Evolutionary conservation across 2,113 vertebrate genomes (phyloP), one percentile per base, ranked within the genome.

Genomic region (Miniopterus natalensis): DNA sequence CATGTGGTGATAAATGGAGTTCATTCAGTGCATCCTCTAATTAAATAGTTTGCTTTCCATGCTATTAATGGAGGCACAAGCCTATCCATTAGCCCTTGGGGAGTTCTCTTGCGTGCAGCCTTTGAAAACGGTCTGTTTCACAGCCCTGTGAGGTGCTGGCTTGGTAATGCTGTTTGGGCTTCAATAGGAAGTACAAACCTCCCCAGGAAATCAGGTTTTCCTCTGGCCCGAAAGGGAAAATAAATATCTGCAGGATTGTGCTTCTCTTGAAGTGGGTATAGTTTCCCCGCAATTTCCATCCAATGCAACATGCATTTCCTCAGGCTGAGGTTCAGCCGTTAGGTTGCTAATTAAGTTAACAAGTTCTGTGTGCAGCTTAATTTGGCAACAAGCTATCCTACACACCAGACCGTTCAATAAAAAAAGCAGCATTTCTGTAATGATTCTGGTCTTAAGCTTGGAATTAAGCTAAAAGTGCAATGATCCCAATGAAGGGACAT

Each of bases 311-410:
- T 36, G 6, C 12, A 11, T 92, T 96, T 96, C 89, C 27, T 96
- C 88, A 94, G 91, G 53, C 80, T 81, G 89, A 21, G 81, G 17
- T 95, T 98, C 88, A 94, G 66, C 92, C 65, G 85, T 98, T 97
- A 92, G 84, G 42, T 95, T 97, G 59, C 80, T 98, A 98, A 98
- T 98, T 98, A 98, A 98, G 93, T 98, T 98, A 98, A 97, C 27
- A 66, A 98, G 94, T 96, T 85, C 95, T 95, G 94, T 96, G 88
- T 96, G 90, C 29, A 9, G 71, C 96, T 97, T 98, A 97, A 97
- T 98, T 97, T 11, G 2, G 80, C 94, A 97, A 97, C 79, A 94
- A 94, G 78, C 4, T 94, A 95, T 85, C 87, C 92, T 96, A 97
- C 73, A 83, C 74, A 57, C 61, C 75, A 83, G 77, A 57, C 61